Base-by-base conservation (phyloP, 2,888 invertebrate genomes). In the Agrotis puta region DNA sequence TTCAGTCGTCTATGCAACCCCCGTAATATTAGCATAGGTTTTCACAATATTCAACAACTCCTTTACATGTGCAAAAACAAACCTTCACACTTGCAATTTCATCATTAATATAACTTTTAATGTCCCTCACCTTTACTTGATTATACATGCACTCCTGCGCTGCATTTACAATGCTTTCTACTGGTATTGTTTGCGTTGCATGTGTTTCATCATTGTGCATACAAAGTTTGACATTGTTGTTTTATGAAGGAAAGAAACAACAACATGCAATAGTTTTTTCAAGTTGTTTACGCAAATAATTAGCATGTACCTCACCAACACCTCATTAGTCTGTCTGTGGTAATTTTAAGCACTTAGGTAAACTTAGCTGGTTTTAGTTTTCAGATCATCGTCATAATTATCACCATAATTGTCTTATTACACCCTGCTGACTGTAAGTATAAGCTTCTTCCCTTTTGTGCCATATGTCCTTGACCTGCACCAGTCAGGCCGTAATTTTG, bases 111-210 rank as follows among this genome's bases (percentile, higher is more conserved):
- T 68, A 45, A 22, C 47, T 57, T 61, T 20, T 63, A 18, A 11
- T 57, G 61, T 69, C 58, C 68, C 18, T 74, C 74, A 79, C 63
- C 58, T 78, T 74, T 63, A 65, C 45, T 20, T 50, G 27, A 48
- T 78, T 74, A 74, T 63, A 33, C 58, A 69, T 78, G 64, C 67
- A 56, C 62, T 77, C 51, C 63, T 64, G 73, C 14, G 45, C 47
- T 69, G 62, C 58, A 65, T 74, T 78, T 24, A 65, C 51, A 79
- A 65, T 78, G 33, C 63, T 78, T 78, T 79, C 68, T 59, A 69
- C 58, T 22, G 18, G 54, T 67, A 64, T 65, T 74, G 68, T 78
- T 77, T 73, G 64, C 16, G 20, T 50, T 77, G 65, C 64, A 66
- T 71, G 56, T 56, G 54, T 78, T 69, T 73, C 77, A 33, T 69